Conservation (phyloP, 2,113 vertebrate genomes). For the Pseudolaguvia tuberculata region DNA sequence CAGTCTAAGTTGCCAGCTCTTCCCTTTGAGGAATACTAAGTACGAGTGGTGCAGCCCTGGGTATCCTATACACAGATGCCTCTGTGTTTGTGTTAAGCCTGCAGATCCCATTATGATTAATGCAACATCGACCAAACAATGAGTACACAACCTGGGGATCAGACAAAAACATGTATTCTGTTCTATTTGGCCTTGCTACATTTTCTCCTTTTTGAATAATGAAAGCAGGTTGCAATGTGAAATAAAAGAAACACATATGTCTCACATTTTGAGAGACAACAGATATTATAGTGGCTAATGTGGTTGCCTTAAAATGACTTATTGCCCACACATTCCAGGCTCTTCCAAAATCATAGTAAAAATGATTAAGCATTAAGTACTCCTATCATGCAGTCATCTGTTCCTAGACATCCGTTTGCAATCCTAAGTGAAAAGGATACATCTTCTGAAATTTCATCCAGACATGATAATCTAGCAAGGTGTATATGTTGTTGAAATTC, state of each 20-base stretch:
- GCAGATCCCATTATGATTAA: conserved; percentile 7
- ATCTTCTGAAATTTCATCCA: background rate
- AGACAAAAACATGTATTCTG: conserved; percentile 28
- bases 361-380: background rate
- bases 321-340: background rate
- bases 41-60: conserved; percentile 21
- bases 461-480: background rate
- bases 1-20: conserved; percentile 33
- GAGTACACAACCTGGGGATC: conserved; percentile 30
- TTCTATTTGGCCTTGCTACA: conserved; percentile 8
- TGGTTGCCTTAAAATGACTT: background rate
- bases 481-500: background rate
- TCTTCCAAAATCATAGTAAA: background rate
- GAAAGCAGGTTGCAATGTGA: background rate
- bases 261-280: background rate
- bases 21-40: conserved; percentile 39
- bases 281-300: background rate
- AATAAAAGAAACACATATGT: conserved; percentile 18
- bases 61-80: conserved; percentile 30
- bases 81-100: conserved; percentile 39
- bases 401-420: conserved; percentile 1
- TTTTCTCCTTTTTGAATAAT: conserved; percentile 14
- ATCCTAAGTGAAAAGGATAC: background rate
- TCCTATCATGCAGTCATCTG: too few relatives aligned
- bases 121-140: conserved; percentile 28